These are phyloP conservation scores for Drosophila antonietae DNA, from an alignment of 2,888 invertebrate genomes.

Conservation along the genomic window DNA sequence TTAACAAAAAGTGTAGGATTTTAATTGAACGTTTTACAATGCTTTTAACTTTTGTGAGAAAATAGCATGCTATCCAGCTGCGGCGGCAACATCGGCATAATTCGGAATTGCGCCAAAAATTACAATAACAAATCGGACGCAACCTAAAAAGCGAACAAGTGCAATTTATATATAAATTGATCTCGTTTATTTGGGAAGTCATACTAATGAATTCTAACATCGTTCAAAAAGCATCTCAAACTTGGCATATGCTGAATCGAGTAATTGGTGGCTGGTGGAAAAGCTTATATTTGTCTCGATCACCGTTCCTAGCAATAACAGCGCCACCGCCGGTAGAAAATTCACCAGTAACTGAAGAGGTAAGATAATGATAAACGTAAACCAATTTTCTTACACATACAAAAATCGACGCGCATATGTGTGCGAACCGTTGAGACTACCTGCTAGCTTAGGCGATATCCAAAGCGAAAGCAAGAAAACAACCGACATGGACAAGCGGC, in stretches of 20 bases:
- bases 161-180: constrained; percentile 18
- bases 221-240: constrained; percentile 30
- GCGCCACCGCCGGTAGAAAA: constrained; percentile 23
- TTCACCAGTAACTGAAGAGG: constrained; percentile 49
- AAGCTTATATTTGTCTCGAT: constrained; percentile 46
- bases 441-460: constrained; percentile 50
- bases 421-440: constrained; percentile 34
- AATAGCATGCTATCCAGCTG: constrained; percentile 7
- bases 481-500: not conserved
- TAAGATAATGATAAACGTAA: constrained; percentile 58
- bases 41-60: not conserved
- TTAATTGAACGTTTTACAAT: constrained; percentile 4
- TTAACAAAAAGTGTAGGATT: not conserved
- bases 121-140: constrained; percentile 15
- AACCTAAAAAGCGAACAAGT: constrained; percentile 29
- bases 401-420: constrained; percentile 8
- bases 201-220: constrained; percentile 51
- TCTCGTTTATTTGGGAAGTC: constrained; percentile 1
- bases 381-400: constrained; percentile 16
- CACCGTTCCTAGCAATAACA: constrained; percentile 54
- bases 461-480: constrained; percentile 10
- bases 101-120: constrained; percentile 65
- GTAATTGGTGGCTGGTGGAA: constrained; percentile 62
- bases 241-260: constrained; percentile 57
- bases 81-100: not conserved